phyloP scores from a whole-genome alignment of 2,113 vertebrate species.

The Emydocephalus ijimae region DNA sequence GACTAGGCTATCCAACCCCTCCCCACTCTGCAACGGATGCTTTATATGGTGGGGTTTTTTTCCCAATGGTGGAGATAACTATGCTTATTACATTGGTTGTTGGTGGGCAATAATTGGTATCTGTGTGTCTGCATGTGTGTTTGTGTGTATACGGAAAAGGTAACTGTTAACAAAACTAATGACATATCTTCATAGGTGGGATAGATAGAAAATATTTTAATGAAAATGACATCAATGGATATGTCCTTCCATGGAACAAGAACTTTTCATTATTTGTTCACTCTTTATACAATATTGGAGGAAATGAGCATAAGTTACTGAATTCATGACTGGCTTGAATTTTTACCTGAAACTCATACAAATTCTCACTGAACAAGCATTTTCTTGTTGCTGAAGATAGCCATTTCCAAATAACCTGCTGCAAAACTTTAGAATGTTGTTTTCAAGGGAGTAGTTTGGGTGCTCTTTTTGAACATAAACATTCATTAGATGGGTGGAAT shows the following conservation, averaged over 20 bases:
- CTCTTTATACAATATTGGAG: slow-evolving; percentile 34
- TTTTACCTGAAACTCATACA: slow-evolving; percentile 62
- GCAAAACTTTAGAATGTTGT: slow-evolving; percentile 54
- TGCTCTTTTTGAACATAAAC: background rate
- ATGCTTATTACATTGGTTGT: background rate
- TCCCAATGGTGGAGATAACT: background rate
- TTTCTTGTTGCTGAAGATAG: slow-evolving; percentile 51
- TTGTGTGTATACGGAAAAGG: background rate
- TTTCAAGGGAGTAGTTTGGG: slow-evolving; percentile 42
- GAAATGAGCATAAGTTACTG: slow-evolving; percentile 62
- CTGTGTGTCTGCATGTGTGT: background rate
- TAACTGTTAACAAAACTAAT: background rate
- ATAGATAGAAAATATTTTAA: background rate
- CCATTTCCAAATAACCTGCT: slow-evolving; percentile 53
- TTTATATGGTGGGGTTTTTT: background rate
- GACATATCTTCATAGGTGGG: background rate
- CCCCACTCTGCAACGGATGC: background rate
- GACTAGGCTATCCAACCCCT: background rate
- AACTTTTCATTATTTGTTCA: background rate
- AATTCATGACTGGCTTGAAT: slow-evolving; percentile 54
- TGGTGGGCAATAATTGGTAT: background rate
- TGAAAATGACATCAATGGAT: slow-evolving; percentile 41
- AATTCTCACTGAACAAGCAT: slow-evolving; percentile 36
- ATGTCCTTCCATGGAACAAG: background rate
- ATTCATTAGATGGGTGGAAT: background rate